Evolutionary conservation across 2,113 vertebrate species (phyloP).

Genomic region (Hemibagrus wyckioides): DNA sequence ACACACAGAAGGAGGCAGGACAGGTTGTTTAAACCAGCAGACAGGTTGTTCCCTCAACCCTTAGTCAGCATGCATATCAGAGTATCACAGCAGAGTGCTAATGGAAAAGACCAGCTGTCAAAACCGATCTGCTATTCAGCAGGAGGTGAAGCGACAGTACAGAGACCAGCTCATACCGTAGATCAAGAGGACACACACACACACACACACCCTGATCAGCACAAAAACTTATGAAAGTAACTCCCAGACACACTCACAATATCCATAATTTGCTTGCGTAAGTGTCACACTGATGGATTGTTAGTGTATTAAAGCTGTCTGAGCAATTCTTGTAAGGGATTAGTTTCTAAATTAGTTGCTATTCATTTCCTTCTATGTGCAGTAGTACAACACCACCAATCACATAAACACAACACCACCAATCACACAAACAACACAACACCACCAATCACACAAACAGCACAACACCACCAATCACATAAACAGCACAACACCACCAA

Average conservation of each 20-base stretch:
- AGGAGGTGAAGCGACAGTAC: neutral
- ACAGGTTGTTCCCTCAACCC: neutral
- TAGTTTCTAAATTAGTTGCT: neutral
- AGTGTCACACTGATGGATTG: neutral
- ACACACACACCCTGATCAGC: conserved; percentile 4
- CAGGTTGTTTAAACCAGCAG: neutral
- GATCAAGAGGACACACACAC: neutral
- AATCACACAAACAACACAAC: too few species aligned
- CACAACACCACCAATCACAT: too few species aligned
- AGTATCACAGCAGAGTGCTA: conserved; percentile 14
- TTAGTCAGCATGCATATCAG: conserved; percentile 25
- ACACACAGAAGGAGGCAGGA: neutral
- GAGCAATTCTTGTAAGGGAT: neutral
- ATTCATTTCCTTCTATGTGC: neutral
- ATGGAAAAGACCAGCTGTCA: conserved; percentile 48
- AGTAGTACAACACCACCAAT: neutral
- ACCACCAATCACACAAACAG: neutral
- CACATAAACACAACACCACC: too few species aligned
- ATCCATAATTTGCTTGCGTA: neutral
- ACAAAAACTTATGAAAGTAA: neutral
- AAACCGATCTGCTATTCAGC: conserved; percentile 29
- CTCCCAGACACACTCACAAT: neutral
- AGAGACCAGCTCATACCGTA: neutral
- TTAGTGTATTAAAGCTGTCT: neutral
- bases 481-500: too few species aligned